Base-by-base conservation (phyloP, 2,113 vertebrate species). In the Oxygymnocypris stewartii region DNA sequence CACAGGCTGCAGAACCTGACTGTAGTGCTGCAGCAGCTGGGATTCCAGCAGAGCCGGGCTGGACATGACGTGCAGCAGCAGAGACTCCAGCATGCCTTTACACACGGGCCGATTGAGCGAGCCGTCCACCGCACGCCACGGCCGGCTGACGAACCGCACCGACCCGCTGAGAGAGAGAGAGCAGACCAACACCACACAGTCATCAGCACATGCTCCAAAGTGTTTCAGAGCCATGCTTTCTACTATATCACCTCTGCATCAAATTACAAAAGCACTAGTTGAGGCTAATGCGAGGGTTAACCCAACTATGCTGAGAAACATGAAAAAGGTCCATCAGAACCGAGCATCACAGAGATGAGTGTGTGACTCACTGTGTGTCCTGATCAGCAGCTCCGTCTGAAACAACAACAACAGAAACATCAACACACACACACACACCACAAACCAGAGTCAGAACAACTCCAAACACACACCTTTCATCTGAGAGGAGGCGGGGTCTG, bases 1-100 rank as follows among this genome's bases (percentile, higher is more conserved):
- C 3, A 97, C 87, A 0, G 97, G 97, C 94, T 99, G 98, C 92
- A 99, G 94, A 0, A 96, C 94, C 0, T 94, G 93, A 16, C 85
- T 69, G 92, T 99, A 99, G 90, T 99, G 96, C 49, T 95, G 94
- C 61, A 97, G 37, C 69, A 99, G 92, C 4, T 7, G 4, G 0
- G 88, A 89, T 91, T 97, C 94, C 0, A 96, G 94, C 42, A 98
- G 4, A 0, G 97, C 97, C 0, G 98, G 98, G 61, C 90, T 92
- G 1, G 90, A 95, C 97, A 99, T 99, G 93, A 99, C 81, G 90
- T 98, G 97, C 87, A 94, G 95, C 1, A 99, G 94, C 83, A 99
- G 16, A 0, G 95, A 96, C 84, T 99, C 98, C 95, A 99, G 91
- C 96, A 99, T 98, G 9, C 97, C 97, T 84, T 99, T 99, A 82